A percentile compares a stretch with the other conserved stretches of the same genome.
These are phyloP conservation scores for Coluber constrictor DNA, from an alignment of 2,797 vertebrate species.

Conservation along the genomic window DNA sequence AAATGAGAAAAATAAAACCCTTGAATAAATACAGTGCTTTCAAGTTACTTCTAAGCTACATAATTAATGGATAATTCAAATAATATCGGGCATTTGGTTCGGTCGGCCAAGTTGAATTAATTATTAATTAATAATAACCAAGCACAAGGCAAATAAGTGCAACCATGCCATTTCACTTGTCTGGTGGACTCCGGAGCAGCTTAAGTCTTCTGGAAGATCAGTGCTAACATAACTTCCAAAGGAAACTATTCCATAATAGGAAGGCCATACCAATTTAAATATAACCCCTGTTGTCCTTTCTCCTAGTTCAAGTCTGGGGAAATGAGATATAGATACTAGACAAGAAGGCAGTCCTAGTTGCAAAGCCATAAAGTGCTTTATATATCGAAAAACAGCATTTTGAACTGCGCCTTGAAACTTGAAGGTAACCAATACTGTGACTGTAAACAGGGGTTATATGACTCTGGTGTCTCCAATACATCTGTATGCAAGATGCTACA, in stretches of 20 bases:
- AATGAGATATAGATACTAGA: background rate
- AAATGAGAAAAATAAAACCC: background rate
- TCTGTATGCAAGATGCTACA: background rate
- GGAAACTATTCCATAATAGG: background rate
- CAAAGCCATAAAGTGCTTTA: background rate
- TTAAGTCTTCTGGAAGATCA: background rate
- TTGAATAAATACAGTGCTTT: background rate
- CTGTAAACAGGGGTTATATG: background rate
- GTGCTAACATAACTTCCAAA: background rate
- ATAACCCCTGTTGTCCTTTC: background rate
- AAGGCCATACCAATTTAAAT: background rate
- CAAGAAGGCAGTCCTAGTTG: background rate
- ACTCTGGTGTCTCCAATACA: background rate
- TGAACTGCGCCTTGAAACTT: background rate
- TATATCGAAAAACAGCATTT: background rate
- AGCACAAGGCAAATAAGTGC: background rate
- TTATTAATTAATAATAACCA: background rate
- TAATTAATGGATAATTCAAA: background rate
- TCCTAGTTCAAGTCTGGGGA: background rate
- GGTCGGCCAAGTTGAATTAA: background rate
- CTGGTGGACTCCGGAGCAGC: background rate
- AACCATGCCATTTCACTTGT: background rate
- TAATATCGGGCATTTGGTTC: background rate
- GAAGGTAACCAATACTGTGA: background rate
- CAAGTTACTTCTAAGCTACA: background rate